Percentiles rank a stretch among this genome's conserved stretches.
Conservation (phyloP, 2,797 vertebrate genomes). For the Protonibea diacanthus region DNA sequence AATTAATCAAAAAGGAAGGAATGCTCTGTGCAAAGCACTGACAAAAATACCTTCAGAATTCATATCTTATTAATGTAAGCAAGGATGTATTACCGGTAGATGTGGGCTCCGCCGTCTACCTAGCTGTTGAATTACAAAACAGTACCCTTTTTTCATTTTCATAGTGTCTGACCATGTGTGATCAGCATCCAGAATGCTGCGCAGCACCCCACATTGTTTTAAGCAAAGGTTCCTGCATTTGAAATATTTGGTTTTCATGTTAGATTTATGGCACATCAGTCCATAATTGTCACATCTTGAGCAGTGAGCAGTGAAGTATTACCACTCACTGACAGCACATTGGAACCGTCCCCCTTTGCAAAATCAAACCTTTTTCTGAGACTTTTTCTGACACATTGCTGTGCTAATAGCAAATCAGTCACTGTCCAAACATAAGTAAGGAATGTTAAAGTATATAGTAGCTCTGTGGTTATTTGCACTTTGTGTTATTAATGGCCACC, state of each 20-base stretch:
- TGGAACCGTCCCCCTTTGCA: constrained; percentile 21
- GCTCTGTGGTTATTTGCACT: not conserved
- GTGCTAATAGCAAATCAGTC: constrained; percentile 38
- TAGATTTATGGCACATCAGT: constrained; percentile 33
- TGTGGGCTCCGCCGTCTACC: not conserved
- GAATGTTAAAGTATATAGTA: not conserved
- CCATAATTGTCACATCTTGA: constrained; percentile 34
- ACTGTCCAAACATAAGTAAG: constrained; percentile 19
- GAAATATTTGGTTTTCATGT: constrained; percentile 31
- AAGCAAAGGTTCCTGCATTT: constrained; percentile 1
- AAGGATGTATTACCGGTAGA: not conserved
- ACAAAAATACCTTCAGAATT: constrained; percentile 22
- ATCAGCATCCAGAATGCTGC: constrained; percentile 9
- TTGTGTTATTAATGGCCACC: not conserved
- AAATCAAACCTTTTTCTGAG: constrained; percentile 41
- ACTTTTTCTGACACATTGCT: constrained; percentile 31
- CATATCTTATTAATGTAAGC: constrained; percentile 18
- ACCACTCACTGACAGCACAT: constrained; percentile 26
- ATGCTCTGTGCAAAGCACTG: constrained; percentile 25
- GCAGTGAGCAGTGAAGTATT: constrained; percentile 27
- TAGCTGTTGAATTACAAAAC: constrained; percentile 34
- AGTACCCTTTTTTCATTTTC: not conserved
- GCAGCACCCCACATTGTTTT: constrained; percentile 3
- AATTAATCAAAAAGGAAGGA: constrained; percentile 33
- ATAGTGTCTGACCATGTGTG: not conserved